phyloP scores from a whole-genome alignment of 1,140 invertebrate species.

The Papilio helenus region DNA sequence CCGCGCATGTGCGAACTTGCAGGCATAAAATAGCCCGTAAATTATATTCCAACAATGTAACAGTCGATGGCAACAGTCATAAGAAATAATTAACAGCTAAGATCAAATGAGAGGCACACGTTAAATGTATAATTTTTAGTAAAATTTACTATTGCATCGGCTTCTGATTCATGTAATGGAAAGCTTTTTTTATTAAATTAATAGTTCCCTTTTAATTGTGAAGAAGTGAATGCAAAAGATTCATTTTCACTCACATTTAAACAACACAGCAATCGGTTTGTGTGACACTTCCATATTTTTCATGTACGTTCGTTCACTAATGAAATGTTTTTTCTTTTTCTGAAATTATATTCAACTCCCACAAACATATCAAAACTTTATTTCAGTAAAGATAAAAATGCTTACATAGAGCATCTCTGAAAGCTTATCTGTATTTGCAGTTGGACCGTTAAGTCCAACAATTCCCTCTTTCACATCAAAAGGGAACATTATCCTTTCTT shows the following conservation, averaged over 20 bases:
- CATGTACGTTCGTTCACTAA: not conserved
- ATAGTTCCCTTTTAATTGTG: too few species aligned
- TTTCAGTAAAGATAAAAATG: constrained; percentile 18
- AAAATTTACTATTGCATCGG: too few species aligned
- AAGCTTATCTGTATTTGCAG: constrained; percentile 61
- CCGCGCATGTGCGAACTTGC: constrained; percentile 68
- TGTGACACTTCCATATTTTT: too few species aligned
- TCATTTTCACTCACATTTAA: too few species aligned
- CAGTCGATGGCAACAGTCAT: constrained; percentile 40
- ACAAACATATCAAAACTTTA: not conserved
- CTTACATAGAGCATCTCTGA: constrained; percentile 44
- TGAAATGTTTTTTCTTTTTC: not conserved
- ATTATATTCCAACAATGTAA: constrained; percentile 73
- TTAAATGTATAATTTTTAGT: not conserved
- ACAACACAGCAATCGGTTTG: too few species aligned
- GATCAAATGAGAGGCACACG: not conserved
- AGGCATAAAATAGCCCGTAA: constrained; percentile 66
- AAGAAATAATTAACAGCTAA: constrained; percentile 36
- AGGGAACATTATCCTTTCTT: constrained; percentile 80
- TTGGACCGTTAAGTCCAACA: constrained; percentile 54
- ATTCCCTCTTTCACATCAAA: constrained; percentile 73
- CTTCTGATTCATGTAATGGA: not conserved
- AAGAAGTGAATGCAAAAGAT: too few species aligned
- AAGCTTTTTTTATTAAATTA: too few species aligned
- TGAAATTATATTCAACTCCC: not conserved